These are phyloP conservation scores for Habropoda laboriosa DNA, from an alignment of 1,140 invertebrate genomes.

Conservation along the genomic window DNA sequence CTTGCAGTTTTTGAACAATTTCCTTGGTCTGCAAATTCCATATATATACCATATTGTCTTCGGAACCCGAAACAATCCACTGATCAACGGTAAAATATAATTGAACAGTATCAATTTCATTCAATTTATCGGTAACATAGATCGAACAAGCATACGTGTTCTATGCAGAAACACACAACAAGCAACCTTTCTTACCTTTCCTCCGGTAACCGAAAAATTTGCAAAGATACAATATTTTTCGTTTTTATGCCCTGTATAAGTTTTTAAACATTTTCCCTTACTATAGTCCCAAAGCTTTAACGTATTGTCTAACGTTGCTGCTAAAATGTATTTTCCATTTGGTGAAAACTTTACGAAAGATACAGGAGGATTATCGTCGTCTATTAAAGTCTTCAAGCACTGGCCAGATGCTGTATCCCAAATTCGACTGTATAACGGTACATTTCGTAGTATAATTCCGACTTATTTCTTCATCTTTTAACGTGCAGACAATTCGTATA, in stretches of 20 bases:
- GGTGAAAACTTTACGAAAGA: constrained; percentile 99
- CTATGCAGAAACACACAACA: constrained; percentile 31
- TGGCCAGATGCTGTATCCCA: constrained; percentile 99
- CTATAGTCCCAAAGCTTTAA: constrained; percentile 99
- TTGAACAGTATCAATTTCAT: constrained; percentile 25
- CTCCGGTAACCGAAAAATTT: constrained; percentile 99
- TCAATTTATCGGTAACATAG: too few relatives aligned
- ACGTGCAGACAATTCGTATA: neutral
- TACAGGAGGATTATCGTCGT: constrained; percentile 99
- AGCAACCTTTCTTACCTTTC: constrained; percentile 95
- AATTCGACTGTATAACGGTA: constrained; percentile 90
- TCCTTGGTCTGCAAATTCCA: constrained; percentile 99
- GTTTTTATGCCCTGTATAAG: constrained; percentile 98
- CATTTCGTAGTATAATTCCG: constrained; percentile 42
- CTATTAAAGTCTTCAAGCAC: constrained; percentile 98
- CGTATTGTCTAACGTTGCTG: constrained; percentile 98
- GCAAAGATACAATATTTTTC: constrained; percentile 99
- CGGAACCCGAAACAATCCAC: constrained; percentile 99
- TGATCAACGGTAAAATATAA: constrained; percentile 79
- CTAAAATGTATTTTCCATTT: constrained; percentile 99
- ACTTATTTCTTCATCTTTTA: neutral
- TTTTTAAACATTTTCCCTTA: constrained; percentile 98
- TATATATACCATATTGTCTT: constrained; percentile 99
- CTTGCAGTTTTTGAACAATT: constrained; percentile 98
- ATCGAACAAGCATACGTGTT: neutral